These are phyloP conservation scores for Oligia strigilis DNA, from an alignment of 2,888 invertebrate genomes.

Conservation along the genomic window DNA sequence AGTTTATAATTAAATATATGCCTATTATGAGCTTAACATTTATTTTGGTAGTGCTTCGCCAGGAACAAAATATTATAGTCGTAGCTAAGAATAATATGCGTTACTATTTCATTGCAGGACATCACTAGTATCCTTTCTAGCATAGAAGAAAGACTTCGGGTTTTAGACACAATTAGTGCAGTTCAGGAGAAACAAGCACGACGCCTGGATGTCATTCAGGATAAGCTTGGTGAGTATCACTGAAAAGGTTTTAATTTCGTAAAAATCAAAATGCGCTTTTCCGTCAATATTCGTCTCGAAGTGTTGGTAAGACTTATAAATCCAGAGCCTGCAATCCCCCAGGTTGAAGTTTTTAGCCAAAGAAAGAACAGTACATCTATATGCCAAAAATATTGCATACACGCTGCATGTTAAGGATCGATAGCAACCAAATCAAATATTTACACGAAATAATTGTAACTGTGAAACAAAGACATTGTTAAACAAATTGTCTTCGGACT, in stretches of 20 bases:
- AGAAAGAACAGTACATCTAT: background rate
- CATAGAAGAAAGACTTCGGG: slow-evolving; percentile 85
- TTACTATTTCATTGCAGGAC: slow-evolving; percentile 77
- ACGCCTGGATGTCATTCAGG: slow-evolving; percentile 87
- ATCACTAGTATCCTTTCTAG: slow-evolving; percentile 80
- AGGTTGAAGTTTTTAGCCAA: background rate
- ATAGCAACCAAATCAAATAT: slow-evolving; percentile 21
- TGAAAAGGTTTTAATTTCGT: background rate
- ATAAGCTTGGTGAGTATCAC: slow-evolving; percentile 83
- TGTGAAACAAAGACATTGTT: slow-evolving; percentile 33
- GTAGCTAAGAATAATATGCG: slow-evolving; percentile 11
- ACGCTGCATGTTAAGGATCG: background rate
- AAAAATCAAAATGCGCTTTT: background rate
- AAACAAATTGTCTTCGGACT: slow-evolving; percentile 31
- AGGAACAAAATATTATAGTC: slow-evolving; percentile 19
- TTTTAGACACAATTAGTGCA: slow-evolving; percentile 84
- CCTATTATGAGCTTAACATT: slow-evolving; percentile 48
- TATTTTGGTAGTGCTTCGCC: slow-evolving; percentile 40
- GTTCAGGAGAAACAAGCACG: slow-evolving; percentile 85
- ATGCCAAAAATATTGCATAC: background rate
- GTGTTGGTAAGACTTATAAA: background rate
- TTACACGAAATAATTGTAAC: slow-evolving; percentile 35
- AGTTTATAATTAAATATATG: slow-evolving; percentile 49
- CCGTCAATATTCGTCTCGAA: background rate
- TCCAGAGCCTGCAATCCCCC: too few species aligned